Base-by-base conservation (phyloP, 2,797 vertebrate species). In the Channa striata region DNA sequence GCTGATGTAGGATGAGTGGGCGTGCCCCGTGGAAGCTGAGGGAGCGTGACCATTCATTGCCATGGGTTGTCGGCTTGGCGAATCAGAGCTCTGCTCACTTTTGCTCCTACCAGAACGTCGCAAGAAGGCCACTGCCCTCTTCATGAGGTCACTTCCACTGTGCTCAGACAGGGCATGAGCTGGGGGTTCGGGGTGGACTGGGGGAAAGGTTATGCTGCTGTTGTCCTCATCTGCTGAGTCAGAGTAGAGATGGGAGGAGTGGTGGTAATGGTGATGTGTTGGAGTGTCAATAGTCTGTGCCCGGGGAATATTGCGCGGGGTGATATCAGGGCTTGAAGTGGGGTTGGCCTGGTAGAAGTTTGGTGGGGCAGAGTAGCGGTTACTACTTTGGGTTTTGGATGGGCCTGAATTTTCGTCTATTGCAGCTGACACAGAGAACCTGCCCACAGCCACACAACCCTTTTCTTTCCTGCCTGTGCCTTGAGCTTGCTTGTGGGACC, bases 41-140 rank as follows among this genome's bases (percentile, higher is more conserved):
- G 93, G 69, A 83, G 81, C 53, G 39, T 93, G 90, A 23, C 90
- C 91, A 2, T 94, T 96, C 56, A 93, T 89, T 1, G 90, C 80
- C 16, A 93, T 84, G 0, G 69, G 91, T 83, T 93, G 95, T 16
- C 92, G 90, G 4, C 89, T 93, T 0, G 94, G 93, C 0, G 95
- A 96, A 59, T 96, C 95, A 0, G 93, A 94, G 80, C 93, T 94
- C 11, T 96, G 95, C 0, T 94, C 94, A 34, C 93, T 91, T 23
- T 93, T 93, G n/a, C 94, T 92, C 72, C 95, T 94, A 2, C 95
- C 94, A 4, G 96, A 94, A 49, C 96, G 95, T 19, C 94, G 93
- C 80, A 99, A 92, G 82, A 97, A 96, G 52, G 96, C 94, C 64
- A 97, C 94, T 0, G 96, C 95, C 82, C 97, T 97, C 91, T 96